Base-by-base conservation (phyloP, 2,797 vertebrate species). In the Bovichtus diacanthus region DNA sequence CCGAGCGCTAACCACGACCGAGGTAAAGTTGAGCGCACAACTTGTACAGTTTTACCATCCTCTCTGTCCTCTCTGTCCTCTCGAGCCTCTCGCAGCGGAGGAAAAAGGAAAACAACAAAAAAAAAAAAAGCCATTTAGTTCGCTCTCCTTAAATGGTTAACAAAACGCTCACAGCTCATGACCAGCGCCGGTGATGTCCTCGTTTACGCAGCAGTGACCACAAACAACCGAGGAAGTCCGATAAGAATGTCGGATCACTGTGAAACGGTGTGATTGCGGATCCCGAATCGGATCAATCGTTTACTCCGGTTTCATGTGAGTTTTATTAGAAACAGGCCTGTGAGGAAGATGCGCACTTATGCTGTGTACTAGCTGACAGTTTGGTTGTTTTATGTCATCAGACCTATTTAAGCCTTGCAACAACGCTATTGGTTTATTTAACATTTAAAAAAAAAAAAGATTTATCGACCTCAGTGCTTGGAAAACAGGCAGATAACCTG, bases 11-110 rank as follows among this genome's bases (percentile, higher is more conserved):
- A 39, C 77, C 56, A 55, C 78, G 55, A 69, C 70, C 69, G 90
- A 94, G 94, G 93, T 94, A 94, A 94, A 95, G 90, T 94, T 92
- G 62, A 65, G 67, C 70, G 68, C 76, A 36, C 65, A 87, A 89
- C 85, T 90, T 82, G 54, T 70, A n/a, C 76, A 64, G 41, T 83
- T 83, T 58, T 63, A 36, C 70, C 83, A 81, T 89, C 82, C 68
- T 76, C 44, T 69, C 78, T 80, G n/a, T 70, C 47, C 50, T 72
- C 66, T 62, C 27, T 70, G 9, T 67, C 46, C 36, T 25, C 49
- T 62, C 27, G 70, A 9, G 67, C 46, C 36, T 25, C 49, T 54
- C 34, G 18, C 23, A 25, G 71, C 6, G 60, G 47, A 55, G 25
- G n/a, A n/a, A n/a, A n/a, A n/a, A n/a, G n/a, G n/a, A n/a, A n/a